Evolutionary conservation across 1,140 invertebrate genomes (phyloP), one percentile per base, ranked within the genome.

Genomic region (Trichogramma pretiosum): DNA sequence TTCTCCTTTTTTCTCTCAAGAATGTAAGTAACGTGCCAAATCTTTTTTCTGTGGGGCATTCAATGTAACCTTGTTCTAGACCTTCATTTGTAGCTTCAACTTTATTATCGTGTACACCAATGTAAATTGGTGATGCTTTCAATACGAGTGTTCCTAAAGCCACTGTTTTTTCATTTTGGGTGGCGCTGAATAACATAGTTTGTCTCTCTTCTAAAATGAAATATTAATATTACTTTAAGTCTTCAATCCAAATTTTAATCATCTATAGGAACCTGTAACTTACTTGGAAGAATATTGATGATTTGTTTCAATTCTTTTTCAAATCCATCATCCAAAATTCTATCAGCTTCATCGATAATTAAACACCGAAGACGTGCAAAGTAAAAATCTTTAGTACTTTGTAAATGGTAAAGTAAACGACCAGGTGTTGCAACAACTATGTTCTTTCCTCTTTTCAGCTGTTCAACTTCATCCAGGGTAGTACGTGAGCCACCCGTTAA

Each of bases 381-480:
- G 22, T 98, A 67, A 66, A 99, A 99, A 54, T 93, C 84, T 4
- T 89, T 80, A 0, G 95, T 97, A 63, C 98, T 98, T 74, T 94
- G 89, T 48, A 99, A 73, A 74, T 99, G 97, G 80, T 99, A 96
- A 5, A 99, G 69, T 1, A 99, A 74, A 62, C 97, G 77, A 33
- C 97, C 97, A 21, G 97, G 97, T n/a, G 97, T 99, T 8, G 94
- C 93, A n/a, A 99, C 93, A 33, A 99, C 60, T 53, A 99, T 93
- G 63, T 97, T 98, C n/a, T 98, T 83, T 76, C 85, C 93, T 75
- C 93, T 95, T 13, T 78, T 74, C 3, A 99, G 72, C 67, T 98
- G 97, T 55, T 94, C 83, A 11, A 87, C 91, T 76, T 99, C 97
- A 11, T n/a, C n/a, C n/a, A n/a, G n/a, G 13, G 91, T 84, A 68